A percentile compares a stretch with the other conserved stretches of the same genome.
phyloP scores from a whole-genome alignment of 2,797 vertebrate species.

The Crypturellus tataupa region DNA sequence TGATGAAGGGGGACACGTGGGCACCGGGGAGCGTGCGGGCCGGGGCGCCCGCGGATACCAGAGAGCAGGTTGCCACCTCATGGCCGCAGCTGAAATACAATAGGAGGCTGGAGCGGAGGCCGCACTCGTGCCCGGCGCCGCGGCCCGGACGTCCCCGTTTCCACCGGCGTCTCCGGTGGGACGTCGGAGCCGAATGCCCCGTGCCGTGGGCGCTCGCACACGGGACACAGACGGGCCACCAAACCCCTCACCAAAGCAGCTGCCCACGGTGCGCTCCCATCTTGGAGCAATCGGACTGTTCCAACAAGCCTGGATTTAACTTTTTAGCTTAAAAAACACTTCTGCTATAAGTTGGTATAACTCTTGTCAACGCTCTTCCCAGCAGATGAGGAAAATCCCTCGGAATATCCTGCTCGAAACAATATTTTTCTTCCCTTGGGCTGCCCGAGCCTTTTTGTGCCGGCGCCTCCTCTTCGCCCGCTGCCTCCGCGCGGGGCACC shows the following conservation, averaged over 20 bases:
- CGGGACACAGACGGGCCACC: not conserved
- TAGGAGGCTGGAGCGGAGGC: not conserved
- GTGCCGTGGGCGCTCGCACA: not conserved
- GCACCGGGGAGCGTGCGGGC: not conserved
- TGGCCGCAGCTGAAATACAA: constrained; percentile 72
- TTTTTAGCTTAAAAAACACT: not conserved
- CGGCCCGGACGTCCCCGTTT: no score
- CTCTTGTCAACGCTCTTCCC: not conserved
- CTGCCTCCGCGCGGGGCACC: not conserved
- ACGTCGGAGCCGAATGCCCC: not conserved
- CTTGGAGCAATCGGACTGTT: not conserved
- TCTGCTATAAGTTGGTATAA: not conserved
- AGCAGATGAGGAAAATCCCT: not conserved
- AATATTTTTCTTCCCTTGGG: not conserved
- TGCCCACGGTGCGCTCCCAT: not conserved
- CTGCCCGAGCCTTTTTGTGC: no score
- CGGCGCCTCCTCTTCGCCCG: no score
- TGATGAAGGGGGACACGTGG: not conserved
- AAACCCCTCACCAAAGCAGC: not conserved
- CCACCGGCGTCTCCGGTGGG: not conserved
- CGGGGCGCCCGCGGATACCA: constrained; percentile 19
- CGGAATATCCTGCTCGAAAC: not conserved
- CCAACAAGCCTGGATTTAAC: not conserved
- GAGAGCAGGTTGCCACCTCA: constrained; percentile 73
- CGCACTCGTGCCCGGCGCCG: no score